Evolutionary conservation across 2,113 vertebrate species (phyloP).

Genomic region (Montifringilla adamsi): DNA sequence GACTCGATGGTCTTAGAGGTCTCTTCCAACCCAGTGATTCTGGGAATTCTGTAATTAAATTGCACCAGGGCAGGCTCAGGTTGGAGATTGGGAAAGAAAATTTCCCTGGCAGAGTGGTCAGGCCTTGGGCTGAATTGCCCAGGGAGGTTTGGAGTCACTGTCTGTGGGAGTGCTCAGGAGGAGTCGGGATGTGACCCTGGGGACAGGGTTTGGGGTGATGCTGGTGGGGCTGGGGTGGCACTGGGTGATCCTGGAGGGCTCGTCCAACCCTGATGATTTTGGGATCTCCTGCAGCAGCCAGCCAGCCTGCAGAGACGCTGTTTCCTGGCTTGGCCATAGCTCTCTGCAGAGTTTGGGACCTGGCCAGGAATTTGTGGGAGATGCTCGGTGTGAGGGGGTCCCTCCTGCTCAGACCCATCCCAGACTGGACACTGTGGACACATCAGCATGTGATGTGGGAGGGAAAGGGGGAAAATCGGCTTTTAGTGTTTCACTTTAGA

Average conservation of each 20-base stretch:
- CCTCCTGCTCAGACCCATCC: neutral
- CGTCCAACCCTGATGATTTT: neutral
- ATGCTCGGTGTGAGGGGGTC: neutral
- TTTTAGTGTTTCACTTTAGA: neutral
- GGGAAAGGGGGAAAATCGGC: neutral
- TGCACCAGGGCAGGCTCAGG: neutral
- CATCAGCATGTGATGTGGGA: neutral
- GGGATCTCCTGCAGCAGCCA: neutral
- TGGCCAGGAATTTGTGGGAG: neutral
- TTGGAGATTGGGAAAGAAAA: neutral
- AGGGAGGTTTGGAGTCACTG: neutral
- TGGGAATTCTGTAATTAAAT: neutral
- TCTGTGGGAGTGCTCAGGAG: neutral
- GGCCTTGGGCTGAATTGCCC: neutral
- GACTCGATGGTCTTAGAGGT: rapidly evolving
- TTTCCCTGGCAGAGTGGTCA: neutral
- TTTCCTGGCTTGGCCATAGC: rapidly evolving
- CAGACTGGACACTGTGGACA: neutral
- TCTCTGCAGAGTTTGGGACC: neutral
- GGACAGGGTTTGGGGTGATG: neutral
- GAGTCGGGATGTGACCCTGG: neutral
- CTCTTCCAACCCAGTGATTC: neutral
- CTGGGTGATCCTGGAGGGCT: rapidly evolving
- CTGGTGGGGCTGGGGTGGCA: neutral
- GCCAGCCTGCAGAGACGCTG: neutral